phyloP scores from a whole-genome alignment of 2,113 vertebrate genomes.

The Parus major region DNA sequence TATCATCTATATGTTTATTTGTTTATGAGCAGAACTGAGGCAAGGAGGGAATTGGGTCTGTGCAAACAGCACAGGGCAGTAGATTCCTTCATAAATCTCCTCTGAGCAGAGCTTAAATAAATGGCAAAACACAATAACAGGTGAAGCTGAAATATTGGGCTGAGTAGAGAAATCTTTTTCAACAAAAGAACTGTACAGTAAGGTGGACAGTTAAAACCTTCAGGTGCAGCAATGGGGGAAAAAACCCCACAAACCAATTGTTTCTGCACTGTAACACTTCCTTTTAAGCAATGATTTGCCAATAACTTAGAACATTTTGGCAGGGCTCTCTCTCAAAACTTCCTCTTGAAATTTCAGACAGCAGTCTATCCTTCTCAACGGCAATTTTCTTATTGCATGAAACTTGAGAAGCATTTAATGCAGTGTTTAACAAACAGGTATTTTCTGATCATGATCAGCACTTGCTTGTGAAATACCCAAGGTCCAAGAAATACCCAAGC shows the following conservation, averaged over 20 bases:
- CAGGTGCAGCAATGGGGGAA: neutral
- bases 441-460: neutral
- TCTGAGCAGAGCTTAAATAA: neutral
- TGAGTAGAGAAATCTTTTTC: neutral
- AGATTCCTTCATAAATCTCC: neutral
- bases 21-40: neutral
- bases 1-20: neutral
- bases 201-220: neutral
- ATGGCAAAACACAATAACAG: neutral
- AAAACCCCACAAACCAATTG: neutral
- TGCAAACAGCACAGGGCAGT: neutral
- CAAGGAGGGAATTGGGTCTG: neutral
- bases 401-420: neutral
- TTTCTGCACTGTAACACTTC: conserved; percentile 19
- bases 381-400: neutral
- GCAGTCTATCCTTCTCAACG: neutral
- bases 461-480: neutral
- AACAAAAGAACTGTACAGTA: neutral
- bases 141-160: neutral
- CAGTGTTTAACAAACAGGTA: neutral
- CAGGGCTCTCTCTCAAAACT: neutral
- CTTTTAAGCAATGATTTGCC: conserved; percentile 3
- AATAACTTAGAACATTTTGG: neutral
- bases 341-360: neutral
- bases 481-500: neutral